Conservation (phyloP, 2,113 vertebrate genomes). For the Oryzias woworae region DNA sequence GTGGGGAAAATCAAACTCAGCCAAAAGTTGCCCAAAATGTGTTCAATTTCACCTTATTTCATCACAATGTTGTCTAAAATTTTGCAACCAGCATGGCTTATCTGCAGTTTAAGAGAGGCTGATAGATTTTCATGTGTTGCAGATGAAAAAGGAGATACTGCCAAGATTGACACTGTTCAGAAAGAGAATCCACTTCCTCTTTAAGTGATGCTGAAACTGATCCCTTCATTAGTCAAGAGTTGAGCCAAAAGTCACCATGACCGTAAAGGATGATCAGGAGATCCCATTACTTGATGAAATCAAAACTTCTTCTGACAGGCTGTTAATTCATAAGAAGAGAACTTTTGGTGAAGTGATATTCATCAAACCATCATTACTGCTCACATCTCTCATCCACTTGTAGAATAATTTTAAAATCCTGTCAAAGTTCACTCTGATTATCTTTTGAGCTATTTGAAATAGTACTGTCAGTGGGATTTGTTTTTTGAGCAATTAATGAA, state of each 20-base stretch:
- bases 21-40: too few species aligned
- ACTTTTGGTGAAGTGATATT: not conserved
- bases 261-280: constrained; percentile 24
- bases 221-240: constrained; percentile 13
- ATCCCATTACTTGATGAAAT: constrained; percentile 36
- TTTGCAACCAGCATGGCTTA: not conserved
- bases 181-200: not conserved
- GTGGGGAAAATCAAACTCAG: too few species aligned
- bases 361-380: constrained; percentile 3
- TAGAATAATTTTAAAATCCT: not conserved
- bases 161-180: not conserved
- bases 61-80: not conserved
- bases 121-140: constrained; percentile 2
- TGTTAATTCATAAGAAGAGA: constrained; percentile 53
- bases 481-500: too few species aligned
- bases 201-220: constrained; percentile 11
- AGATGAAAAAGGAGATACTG: not conserved
- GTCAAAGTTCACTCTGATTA: too few species aligned
- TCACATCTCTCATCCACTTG: not conserved
- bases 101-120: not conserved
- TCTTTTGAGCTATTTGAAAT: too few species aligned
- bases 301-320: constrained; percentile 42
- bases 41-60: too few species aligned
- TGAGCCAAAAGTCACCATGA: not conserved
- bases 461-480: too few species aligned